Evolutionary conservation across 2,113 vertebrate genomes (phyloP).

Genomic region (Brachyistius frenatus): DNA sequence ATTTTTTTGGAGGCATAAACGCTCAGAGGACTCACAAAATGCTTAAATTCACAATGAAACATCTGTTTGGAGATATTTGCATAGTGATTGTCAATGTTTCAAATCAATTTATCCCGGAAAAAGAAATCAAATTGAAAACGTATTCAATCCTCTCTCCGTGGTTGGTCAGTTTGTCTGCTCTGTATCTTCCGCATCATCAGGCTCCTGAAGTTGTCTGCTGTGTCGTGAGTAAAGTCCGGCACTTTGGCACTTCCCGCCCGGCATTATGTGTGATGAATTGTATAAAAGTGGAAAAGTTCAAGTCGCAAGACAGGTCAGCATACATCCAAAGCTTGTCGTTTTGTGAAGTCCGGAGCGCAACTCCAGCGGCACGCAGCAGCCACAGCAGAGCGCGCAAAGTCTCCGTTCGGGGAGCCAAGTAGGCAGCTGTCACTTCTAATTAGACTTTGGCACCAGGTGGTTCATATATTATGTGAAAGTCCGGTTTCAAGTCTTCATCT

Average conservation of each 20-base stretch:
- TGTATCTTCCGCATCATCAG: constrained; percentile 40
- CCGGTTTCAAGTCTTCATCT: constrained; percentile 41
- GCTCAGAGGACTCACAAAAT: not conserved
- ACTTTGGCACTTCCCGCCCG: constrained; percentile 7
- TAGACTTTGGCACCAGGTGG: constrained; percentile 45
- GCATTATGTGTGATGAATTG: not conserved
- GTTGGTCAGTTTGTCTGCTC: constrained; percentile 27
- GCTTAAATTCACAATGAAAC: not conserved
- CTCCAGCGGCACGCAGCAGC: constrained; percentile 46
- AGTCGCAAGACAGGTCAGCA: constrained; percentile 16
- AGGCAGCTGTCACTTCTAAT: constrained; percentile 23
- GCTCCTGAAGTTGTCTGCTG: constrained; percentile 63
- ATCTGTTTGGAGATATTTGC: not conserved
- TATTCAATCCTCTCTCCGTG: constrained; percentile 18
- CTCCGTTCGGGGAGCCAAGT: constrained; percentile 10
- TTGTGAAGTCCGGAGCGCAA: constrained; percentile 60
- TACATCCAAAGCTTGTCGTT: constrained; percentile 35
- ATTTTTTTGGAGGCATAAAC: constrained; percentile 40
- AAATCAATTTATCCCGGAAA: not conserved
- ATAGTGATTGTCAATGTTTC: not conserved
- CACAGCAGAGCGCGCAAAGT: constrained; percentile 31
- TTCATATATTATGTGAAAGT: constrained; percentile 35
- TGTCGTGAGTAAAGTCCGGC: constrained; percentile 45
- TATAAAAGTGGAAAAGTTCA: constrained; percentile 48
- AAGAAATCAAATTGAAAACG: not conserved